phyloP scores from a whole-genome alignment of 2,797 vertebrate genomes.

The Clarias pachynema region DNA sequence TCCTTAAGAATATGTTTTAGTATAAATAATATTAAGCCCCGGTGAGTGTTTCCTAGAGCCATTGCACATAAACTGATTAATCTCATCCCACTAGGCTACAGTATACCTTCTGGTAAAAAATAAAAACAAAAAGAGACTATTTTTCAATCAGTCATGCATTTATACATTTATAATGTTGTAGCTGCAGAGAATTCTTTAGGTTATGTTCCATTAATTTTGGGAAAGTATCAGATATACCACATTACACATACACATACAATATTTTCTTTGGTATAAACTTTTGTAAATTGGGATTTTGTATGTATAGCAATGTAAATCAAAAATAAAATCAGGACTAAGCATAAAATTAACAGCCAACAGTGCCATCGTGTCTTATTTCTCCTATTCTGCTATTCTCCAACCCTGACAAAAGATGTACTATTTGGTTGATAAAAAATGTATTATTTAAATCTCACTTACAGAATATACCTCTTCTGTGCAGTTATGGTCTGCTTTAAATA shows the following conservation, averaged over 20 bases:
- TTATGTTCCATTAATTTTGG: background rate
- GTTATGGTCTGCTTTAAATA: constrained; percentile 4
- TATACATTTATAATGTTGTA: background rate
- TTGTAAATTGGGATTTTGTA: background rate
- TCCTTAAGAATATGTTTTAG: background rate
- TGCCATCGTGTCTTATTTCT: background rate
- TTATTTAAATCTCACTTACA: background rate
- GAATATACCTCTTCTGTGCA: background rate
- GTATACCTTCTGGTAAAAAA: background rate
- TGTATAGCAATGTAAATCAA: background rate
- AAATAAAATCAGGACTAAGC: background rate
- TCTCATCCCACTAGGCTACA: too few species aligned
- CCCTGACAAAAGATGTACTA: background rate
- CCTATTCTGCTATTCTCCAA: background rate
- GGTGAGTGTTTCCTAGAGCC: background rate
- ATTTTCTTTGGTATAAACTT: background rate
- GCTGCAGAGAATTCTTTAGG: background rate
- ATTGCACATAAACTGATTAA: background rate
- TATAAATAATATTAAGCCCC: background rate
- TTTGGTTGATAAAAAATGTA: too few species aligned
- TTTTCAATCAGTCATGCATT: too few species aligned
- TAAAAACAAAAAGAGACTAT: background rate
- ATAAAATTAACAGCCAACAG: background rate
- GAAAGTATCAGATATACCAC: background rate
- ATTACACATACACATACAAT: background rate